These are phyloP conservation scores for Calephelis virginiensis DNA, from an alignment of 1,140 invertebrate genomes.

Conservation along the genomic window DNA sequence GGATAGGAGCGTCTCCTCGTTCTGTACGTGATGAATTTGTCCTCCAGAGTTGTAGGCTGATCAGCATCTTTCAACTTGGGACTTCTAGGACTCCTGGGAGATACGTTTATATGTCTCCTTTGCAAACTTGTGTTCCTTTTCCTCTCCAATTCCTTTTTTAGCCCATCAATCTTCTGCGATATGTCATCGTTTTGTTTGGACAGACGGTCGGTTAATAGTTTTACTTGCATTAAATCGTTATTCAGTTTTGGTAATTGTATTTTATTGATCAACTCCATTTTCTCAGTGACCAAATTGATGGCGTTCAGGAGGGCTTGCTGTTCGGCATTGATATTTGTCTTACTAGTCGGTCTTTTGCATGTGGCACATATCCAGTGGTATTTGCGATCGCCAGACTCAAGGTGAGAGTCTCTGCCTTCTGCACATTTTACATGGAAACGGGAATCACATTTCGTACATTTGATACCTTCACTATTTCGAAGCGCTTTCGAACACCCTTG, in stretches of 20 bases:
- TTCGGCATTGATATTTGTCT: constrained; percentile 12
- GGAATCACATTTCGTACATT: constrained; percentile 46
- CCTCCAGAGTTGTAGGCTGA: constrained; percentile 27
- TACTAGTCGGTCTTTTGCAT: constrained; percentile 40
- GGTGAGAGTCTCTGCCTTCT: constrained; percentile 27
- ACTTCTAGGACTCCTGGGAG: constrained; percentile 27
- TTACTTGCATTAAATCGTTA: constrained; percentile 50
- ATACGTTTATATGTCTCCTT: constrained; percentile 38
- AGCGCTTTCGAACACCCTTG: constrained; percentile 43
- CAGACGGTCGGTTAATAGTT: constrained; percentile 43
- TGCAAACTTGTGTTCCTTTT: constrained; percentile 27
- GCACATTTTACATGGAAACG: constrained; percentile 42
- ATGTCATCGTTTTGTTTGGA: constrained; percentile 55
- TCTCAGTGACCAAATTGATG: constrained; percentile 45
- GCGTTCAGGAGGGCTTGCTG: constrained; percentile 31
- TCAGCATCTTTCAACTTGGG: constrained; percentile 22
- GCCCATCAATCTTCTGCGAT: constrained; percentile 40
- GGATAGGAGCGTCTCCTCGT: constrained; percentile 45
- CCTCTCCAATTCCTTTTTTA: constrained; percentile 27
- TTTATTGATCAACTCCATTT: constrained; percentile 61
- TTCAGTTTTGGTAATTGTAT: constrained; percentile 59
- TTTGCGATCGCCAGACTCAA: constrained; percentile 38
- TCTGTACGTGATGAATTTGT: constrained; percentile 39
- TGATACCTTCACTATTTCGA: constrained; percentile 41
- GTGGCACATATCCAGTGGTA: constrained; percentile 53